A percentile compares a stretch with the other conserved stretches of the same genome.
Conservation (phyloP, 2,113 vertebrate genomes). For the Suncus etruscus region DNA sequence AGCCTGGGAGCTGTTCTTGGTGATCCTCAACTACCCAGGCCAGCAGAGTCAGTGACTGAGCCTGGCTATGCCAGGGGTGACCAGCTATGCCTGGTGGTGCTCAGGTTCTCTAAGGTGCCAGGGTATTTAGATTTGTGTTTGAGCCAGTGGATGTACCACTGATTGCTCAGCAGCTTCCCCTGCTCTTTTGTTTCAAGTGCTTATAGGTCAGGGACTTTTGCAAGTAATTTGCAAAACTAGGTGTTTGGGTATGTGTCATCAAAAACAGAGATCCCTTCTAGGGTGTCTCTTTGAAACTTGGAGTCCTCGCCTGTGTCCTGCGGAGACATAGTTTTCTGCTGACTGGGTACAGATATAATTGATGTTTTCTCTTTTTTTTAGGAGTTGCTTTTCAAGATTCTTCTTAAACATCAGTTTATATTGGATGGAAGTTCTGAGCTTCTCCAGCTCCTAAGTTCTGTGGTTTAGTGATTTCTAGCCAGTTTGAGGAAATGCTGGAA, state of each 20-base stretch:
- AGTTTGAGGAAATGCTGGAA: constrained; percentile 41
- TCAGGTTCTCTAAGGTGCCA: no score
- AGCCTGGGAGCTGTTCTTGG: no score
- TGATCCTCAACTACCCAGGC: no score
- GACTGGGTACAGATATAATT: constrained; percentile 32
- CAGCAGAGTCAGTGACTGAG: no score
- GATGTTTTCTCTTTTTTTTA: constrained; percentile 49
- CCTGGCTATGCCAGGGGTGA: no score
- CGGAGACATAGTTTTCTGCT: not conserved
- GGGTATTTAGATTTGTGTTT: no score
- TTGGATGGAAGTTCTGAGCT: constrained; percentile 15
- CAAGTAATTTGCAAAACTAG: constrained; percentile 54
- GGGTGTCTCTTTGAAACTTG: constrained; percentile 29
- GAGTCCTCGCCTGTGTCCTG: not conserved
- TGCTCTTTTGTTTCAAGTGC: not conserved
- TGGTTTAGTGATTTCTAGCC: constrained; percentile 57
- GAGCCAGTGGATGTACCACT: no score
- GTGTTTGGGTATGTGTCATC: constrained; percentile 60
- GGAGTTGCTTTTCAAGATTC: constrained; percentile 62
- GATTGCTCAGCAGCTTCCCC: no score
- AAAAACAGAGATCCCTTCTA: constrained; percentile 37
- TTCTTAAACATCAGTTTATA: constrained; percentile 46
- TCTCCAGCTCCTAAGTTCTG: constrained; percentile 16
- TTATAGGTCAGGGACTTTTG: constrained; percentile 37
- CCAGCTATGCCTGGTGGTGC: no score